A percentile compares a stretch with the other conserved stretches of the same genome.
These are phyloP conservation scores for Norana najaformis DNA, from an alignment of 2,888 invertebrate species.

Conservation along the genomic window DNA sequence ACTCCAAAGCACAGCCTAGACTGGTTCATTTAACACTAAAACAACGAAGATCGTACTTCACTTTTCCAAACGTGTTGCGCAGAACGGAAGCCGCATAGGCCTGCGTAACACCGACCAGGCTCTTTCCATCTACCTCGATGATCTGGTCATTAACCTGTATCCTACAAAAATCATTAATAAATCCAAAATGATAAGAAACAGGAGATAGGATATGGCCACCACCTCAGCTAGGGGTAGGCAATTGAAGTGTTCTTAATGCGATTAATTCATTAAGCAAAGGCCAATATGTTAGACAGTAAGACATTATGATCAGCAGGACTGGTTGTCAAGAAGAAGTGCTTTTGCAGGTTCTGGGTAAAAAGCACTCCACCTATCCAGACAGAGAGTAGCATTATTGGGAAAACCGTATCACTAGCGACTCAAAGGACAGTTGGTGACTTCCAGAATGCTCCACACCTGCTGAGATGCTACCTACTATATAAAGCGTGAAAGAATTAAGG, in stretches of 20 bases:
- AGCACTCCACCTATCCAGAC: no score
- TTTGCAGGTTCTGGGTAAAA: no score
- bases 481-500: no score
- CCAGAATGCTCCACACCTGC: no score
- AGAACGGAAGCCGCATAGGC: conserved; percentile 96
- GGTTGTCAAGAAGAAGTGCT: no score
- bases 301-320: no score
- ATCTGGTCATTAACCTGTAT: conserved; percentile 91
- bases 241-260: neutral
- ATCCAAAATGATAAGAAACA: neutral
- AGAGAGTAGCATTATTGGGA: no score
- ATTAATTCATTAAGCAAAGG: no score
- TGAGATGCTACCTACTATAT: no score
- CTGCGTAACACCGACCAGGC: conserved; percentile 96
- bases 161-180: conserved; percentile 48
- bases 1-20: neutral
- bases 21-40: neutral
- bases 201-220: neutral
- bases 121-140: conserved; percentile 97
- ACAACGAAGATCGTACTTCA: conserved; percentile 69
- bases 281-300: no score
- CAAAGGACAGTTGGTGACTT: no score
- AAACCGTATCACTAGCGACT: no score
- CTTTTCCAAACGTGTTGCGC: conserved; percentile 89
- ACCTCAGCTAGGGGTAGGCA: neutral